These are phyloP conservation scores for Drosophila tropicalis DNA, from an alignment of 1,140 invertebrate genomes.

Conservation along the genomic window DNA sequence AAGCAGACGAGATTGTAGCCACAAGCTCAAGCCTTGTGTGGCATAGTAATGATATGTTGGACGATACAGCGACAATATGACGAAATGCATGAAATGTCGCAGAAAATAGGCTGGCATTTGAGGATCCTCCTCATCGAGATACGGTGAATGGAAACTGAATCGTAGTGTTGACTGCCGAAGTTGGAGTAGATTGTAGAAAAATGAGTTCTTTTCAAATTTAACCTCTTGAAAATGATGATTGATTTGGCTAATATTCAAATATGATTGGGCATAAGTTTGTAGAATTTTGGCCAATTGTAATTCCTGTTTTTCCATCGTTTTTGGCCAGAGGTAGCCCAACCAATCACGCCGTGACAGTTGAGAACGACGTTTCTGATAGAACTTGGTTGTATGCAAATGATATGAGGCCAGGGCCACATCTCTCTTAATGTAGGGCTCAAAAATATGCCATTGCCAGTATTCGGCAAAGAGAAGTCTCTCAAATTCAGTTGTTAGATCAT, in stretches of 20 bases:
- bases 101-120: conserved; percentile 72
- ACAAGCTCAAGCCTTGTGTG: conserved; percentile 68
- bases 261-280: conserved; percentile 52
- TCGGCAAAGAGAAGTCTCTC: conserved; percentile 63
- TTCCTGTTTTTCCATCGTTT: conserved; percentile 59
- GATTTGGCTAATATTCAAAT: conserved; percentile 58
- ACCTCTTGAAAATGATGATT: conserved; percentile 28
- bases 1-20: conserved; percentile 57
- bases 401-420: conserved; percentile 71
- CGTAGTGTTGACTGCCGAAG: conserved; percentile 47
- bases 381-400: conserved; percentile 73
- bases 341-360: conserved; percentile 50
- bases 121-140: conserved; percentile 64
- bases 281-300: conserved; percentile 66
- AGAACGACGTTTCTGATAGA: conserved; percentile 55
- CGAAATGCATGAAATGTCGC: conserved; percentile 69
- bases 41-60: conserved; percentile 80
- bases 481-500: conserved; percentile 56
- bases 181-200: conserved; percentile 61
- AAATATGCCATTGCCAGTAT: conserved; percentile 75
- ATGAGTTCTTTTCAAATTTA: conserved; percentile 26
- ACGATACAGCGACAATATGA: conserved; percentile 55
- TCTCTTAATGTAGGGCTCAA: conserved; percentile 39
- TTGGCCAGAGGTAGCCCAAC: conserved; percentile 56
- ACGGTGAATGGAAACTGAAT: conserved; percentile 46